phyloP scores from a whole-genome alignment of 2,113 vertebrate genomes.

The Apteryx owenii region DNA sequence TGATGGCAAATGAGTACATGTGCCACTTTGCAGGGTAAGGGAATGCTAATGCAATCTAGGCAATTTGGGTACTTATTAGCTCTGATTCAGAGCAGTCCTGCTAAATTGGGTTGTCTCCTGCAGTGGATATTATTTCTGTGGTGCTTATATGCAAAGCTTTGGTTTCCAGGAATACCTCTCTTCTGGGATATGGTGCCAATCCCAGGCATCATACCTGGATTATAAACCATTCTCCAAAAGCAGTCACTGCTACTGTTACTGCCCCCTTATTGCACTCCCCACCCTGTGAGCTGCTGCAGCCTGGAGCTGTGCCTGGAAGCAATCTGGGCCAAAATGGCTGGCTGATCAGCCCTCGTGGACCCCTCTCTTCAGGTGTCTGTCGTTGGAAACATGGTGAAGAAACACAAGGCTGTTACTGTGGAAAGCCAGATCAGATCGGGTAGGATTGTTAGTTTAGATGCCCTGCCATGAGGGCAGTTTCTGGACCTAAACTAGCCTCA shows the following conservation, averaged over 20 bases:
- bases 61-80: background rate
- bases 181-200: background rate
- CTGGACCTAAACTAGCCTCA: background rate
- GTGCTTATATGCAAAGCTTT: background rate
- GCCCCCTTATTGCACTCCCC: accelerated
- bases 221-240: background rate
- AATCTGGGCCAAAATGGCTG: background rate
- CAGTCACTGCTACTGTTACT: accelerated
- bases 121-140: background rate
- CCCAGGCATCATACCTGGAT: background rate
- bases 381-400: background rate
- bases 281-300: background rate
- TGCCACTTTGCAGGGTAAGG: background rate
- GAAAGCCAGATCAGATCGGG: background rate
- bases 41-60: background rate
- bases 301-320: background rate
- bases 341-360: background rate
- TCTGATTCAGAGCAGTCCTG: background rate
- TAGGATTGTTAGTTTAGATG: background rate
- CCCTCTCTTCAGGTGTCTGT: accelerated
- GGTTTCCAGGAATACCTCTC: background rate
- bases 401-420: background rate
- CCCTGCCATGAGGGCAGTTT: accelerated
- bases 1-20: background rate
- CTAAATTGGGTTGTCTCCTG: background rate